These are phyloP conservation scores for Paramormyrops kingsleyae DNA, from an alignment of 2,113 vertebrate species.

Conservation along the genomic window DNA sequence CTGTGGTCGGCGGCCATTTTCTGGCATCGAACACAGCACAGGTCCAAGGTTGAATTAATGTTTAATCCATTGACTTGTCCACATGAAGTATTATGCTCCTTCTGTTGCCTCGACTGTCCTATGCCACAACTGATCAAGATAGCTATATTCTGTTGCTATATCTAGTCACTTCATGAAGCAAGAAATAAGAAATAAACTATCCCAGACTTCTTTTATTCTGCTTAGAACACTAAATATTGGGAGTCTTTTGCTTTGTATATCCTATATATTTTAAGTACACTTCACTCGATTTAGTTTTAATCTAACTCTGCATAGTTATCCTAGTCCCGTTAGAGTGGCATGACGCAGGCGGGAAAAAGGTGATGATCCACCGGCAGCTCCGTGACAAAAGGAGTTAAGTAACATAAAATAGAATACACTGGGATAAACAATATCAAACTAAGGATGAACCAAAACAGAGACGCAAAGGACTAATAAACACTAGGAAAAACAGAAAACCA, in stretches of 20 bases:
- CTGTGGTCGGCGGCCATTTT: conserved; percentile 49
- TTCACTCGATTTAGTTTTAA: background rate
- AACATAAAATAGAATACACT: too few relatives aligned
- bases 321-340: too few relatives aligned
- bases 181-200: background rate
- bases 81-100: conserved; percentile 55
- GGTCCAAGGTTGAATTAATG: conserved; percentile 27
- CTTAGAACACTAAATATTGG: background rate
- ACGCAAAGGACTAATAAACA: too few relatives aligned
- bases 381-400: too few relatives aligned
- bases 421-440: too few relatives aligned
- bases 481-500: too few relatives aligned
- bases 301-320: background rate
- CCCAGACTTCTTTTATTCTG: background rate
- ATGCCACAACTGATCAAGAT: conserved; percentile 49
- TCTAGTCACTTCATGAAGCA: background rate
- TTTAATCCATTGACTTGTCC: conserved; percentile 42
- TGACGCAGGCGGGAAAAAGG: too few relatives aligned
- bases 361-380: too few relatives aligned
- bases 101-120: conserved; percentile 43
- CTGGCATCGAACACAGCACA: conserved; percentile 34
- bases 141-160: background rate
- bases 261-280: background rate
- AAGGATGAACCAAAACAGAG: too few relatives aligned
- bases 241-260: background rate